These are phyloP conservation scores for Atrina japonica DNA, from an alignment of 2,888 invertebrate genomes.

Conservation along the genomic window DNA sequence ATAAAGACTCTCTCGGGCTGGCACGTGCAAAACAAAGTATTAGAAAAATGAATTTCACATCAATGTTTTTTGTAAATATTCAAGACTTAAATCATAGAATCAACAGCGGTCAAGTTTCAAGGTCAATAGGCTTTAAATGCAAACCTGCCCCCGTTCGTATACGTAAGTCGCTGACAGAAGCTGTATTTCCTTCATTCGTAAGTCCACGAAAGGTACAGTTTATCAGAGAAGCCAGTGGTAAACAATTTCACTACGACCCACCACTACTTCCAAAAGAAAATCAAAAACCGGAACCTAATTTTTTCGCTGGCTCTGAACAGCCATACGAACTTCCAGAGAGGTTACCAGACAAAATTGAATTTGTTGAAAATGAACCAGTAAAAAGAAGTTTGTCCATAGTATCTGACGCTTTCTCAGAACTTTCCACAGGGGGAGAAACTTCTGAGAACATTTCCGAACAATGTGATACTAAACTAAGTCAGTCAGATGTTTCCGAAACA, in stretches of 20 bases:
- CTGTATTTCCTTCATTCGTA: constrained; percentile 65
- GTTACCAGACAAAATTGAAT: constrained; percentile 60
- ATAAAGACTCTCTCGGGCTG: not conserved
- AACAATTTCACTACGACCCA: constrained; percentile 68
- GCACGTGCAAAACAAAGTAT: constrained; percentile 15
- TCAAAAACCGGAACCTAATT: constrained; percentile 66
- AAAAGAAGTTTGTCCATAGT: constrained; percentile 26
- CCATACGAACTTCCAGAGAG: constrained; percentile 64
- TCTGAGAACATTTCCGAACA: no score
- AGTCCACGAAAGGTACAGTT: constrained; percentile 62
- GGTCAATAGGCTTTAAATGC: constrained; percentile 52
- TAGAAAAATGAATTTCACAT: constrained; percentile 32
- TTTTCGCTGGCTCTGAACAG: constrained; percentile 64
- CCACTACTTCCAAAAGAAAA: constrained; percentile 67
- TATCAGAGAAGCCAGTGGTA: constrained; percentile 52
- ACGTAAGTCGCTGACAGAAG: constrained; percentile 34
- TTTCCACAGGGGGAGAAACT: no score
- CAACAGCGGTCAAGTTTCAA: constrained; percentile 56
- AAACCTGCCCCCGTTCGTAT: constrained; percentile 31
- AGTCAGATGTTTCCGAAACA: no score
- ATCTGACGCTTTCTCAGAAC: constrained; percentile 1
- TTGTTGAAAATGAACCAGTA: constrained; percentile 52
- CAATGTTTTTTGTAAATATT: constrained; percentile 68
- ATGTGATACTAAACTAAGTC: no score
- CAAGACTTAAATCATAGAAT: constrained; percentile 70